Conservation (phyloP, 2,888 invertebrate species). For the Pantelozetes paolii region DNA sequence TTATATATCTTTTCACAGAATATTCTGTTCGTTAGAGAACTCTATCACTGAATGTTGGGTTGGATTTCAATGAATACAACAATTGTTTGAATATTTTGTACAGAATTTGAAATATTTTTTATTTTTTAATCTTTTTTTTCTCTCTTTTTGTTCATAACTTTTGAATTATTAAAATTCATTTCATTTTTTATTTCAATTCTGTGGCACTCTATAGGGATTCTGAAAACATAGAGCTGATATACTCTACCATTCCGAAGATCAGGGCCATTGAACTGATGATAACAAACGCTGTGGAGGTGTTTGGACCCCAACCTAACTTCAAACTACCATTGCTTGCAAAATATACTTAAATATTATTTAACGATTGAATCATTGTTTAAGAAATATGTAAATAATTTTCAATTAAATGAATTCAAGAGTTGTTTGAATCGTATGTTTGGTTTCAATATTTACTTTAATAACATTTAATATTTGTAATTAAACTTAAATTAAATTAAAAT, state of each 20-base stretch:
- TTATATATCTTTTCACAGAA: background rate
- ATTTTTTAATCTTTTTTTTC: background rate
- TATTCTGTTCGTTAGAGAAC: background rate
- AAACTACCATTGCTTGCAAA: background rate
- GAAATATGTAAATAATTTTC: too few relatives aligned
- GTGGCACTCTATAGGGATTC: background rate
- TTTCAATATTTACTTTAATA: too few relatives aligned
- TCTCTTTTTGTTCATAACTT: background rate
- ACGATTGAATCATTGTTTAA: too few relatives aligned
- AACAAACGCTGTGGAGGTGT: constrained; percentile 2
- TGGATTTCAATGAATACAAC: too few relatives aligned
- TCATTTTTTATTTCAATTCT: background rate
- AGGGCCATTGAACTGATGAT: constrained; percentile 38
- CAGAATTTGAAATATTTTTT: background rate
- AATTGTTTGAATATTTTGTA: background rate
- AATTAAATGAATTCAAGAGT: too few relatives aligned
- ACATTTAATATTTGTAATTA: too few relatives aligned
- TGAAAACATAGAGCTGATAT: background rate
- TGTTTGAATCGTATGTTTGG: too few relatives aligned
- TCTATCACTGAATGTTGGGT: background rate
- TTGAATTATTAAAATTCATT: background rate
- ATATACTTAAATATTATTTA: background rate
- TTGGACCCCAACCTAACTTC: constrained; percentile 8
- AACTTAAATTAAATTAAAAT: too few relatives aligned
- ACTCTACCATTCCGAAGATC: constrained; percentile 23